phyloP scores from a whole-genome alignment of 64 coral and sea anemone species.

The Pachyseris speciosa region DNA sequence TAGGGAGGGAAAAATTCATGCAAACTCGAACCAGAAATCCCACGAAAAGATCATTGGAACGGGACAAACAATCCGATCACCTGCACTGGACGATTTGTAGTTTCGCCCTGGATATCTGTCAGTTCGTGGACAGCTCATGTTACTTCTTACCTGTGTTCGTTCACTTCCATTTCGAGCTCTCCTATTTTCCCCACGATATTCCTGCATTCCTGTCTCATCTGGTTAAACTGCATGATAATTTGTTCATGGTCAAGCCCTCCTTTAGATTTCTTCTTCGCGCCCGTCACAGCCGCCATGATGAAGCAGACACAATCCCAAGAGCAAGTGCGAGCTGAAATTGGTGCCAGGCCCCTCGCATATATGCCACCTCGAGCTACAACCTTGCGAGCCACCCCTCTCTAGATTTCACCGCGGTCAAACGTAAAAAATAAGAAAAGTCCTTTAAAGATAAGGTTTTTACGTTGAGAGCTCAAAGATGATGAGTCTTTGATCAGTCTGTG shows the following conservation, averaged over 20 bases:
- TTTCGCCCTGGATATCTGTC: background rate
- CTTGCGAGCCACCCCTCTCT: too few species aligned
- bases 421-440: too few species aligned
- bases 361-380: background rate
- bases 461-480: too few species aligned
- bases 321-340: background rate
- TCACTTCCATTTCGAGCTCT: conserved; percentile 88
- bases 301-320: background rate
- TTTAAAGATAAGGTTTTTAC: too few species aligned
- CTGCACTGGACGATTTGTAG: background rate
- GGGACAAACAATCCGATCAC: background rate
- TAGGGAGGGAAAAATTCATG: too few species aligned
- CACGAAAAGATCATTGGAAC: too few species aligned
- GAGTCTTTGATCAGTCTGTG: too few species aligned
- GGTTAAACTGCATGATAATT: conserved; percentile 88
- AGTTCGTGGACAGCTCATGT: background rate
- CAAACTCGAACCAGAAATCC: too few species aligned
- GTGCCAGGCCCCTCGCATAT: background rate
- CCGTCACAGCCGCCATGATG: conserved; percentile 73
- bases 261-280: conserved; percentile 56
- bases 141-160: conserved; percentile 78
- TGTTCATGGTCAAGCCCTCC: conserved; percentile 69
- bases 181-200: conserved; percentile 78
- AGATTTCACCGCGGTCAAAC: too few species aligned
- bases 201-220: conserved; percentile 88